Conservation (phyloP, 2,888 invertebrate species). For the Keiferia lycopersicella region DNA sequence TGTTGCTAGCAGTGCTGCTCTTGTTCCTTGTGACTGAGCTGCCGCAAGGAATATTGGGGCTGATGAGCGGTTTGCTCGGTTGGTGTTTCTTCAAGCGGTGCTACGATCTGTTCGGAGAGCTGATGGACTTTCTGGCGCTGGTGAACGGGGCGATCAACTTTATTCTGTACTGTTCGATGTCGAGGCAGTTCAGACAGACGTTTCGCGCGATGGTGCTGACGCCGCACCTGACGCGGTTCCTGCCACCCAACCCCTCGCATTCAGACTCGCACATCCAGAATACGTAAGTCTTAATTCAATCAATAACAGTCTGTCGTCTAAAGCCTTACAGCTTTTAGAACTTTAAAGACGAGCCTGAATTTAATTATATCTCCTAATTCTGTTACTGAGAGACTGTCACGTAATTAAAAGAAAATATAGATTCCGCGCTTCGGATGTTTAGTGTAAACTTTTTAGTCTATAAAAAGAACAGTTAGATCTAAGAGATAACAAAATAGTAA, state of each 20-base stretch:
- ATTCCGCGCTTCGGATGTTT: too few species aligned
- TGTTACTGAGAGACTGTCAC: too few species aligned
- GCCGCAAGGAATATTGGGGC: slow-evolving; percentile 87
- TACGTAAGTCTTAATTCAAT: slow-evolving; percentile 75
- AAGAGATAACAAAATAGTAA: too few species aligned
- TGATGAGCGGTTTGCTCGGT: slow-evolving; percentile 72
- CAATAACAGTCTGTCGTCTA: background rate
- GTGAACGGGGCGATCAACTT: slow-evolving; percentile 97
- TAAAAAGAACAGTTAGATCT: too few species aligned
- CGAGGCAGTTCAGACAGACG: slow-evolving; percentile 90
- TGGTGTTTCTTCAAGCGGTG: slow-evolving; percentile 89
- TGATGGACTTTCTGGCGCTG: slow-evolving; percentile 94
- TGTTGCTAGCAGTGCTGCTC: slow-evolving; percentile 92
- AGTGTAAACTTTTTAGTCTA: too few species aligned
- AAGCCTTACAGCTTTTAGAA: background rate
- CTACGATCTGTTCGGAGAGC: slow-evolving; percentile 90
- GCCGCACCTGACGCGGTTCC: slow-evolving; percentile 82
- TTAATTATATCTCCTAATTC: background rate
- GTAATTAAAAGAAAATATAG: too few species aligned
- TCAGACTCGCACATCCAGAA: slow-evolving; percentile 84
- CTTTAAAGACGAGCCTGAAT: background rate
- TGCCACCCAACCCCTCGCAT: slow-evolving; percentile 79
- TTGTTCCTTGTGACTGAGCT: slow-evolving; percentile 94
- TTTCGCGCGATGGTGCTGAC: slow-evolving; percentile 82
- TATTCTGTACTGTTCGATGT: slow-evolving; percentile 96